A percentile compares a stretch with the other conserved stretches of the same genome.
Conservation (phyloP, 2,113 vertebrate species). For the Melospiza melodia region DNA sequence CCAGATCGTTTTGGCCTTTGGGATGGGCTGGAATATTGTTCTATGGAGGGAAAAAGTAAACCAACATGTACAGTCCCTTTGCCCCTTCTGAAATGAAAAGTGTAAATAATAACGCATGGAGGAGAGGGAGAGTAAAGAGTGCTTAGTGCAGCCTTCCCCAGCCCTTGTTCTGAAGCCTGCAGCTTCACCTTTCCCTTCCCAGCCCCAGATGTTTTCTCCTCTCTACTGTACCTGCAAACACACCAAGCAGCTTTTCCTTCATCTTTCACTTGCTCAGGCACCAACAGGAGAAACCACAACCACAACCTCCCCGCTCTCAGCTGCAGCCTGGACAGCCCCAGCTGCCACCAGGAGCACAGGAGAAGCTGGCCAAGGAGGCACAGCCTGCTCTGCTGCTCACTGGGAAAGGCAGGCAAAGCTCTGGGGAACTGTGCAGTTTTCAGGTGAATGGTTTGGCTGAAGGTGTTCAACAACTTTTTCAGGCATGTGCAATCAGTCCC, state of each 20-base stretch:
- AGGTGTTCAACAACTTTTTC: neutral
- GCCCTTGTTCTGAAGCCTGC: neutral
- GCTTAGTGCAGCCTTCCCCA: neutral
- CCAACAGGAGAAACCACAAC: neutral
- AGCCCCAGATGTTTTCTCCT: neutral
- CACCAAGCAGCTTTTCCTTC: neutral
- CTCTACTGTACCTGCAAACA: neutral
- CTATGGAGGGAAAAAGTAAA: neutral
- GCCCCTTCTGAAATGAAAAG: neutral
- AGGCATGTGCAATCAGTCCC: neutral
- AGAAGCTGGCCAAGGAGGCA: neutral
- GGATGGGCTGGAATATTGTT: neutral
- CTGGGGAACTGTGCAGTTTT: neutral
- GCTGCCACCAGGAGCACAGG: neutral
- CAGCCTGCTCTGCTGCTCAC: accelerated
- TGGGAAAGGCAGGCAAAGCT: neutral
- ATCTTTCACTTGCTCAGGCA: neutral
- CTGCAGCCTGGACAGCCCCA: neutral
- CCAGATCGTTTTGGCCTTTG: neutral
- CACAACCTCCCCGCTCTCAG: accelerated
- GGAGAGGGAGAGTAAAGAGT: neutral
- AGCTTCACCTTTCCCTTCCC: neutral
- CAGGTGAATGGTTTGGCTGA: neutral
- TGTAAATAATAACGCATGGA: neutral
- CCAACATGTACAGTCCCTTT: neutral